These are phyloP conservation scores for Micrastur ruficollis DNA, from an alignment of 2,797 vertebrate species.

Conservation along the genomic window DNA sequence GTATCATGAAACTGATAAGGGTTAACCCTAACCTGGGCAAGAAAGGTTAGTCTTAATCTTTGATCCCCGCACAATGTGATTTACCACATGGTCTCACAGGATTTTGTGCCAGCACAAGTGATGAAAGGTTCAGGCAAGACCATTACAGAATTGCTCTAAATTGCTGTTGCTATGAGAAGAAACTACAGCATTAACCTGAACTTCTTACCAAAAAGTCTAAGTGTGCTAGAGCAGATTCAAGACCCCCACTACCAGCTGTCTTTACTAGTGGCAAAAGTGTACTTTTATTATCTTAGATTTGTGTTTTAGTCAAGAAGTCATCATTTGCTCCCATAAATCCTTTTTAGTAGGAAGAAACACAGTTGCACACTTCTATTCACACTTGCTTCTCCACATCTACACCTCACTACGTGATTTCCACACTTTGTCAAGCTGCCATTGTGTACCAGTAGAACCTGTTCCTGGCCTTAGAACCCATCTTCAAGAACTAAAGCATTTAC, in stretches of 20 bases:
- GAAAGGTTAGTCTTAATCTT: neutral
- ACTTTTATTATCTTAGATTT: neutral
- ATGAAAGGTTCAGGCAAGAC: neutral
- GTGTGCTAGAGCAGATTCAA: neutral
- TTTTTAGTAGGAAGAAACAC: neutral
- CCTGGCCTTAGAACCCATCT: neutral
- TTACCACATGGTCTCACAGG: neutral
- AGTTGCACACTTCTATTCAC: neutral
- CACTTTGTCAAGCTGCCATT: neutral
- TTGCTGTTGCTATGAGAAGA: neutral
- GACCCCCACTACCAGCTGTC: neutral
- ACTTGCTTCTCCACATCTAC: neutral
- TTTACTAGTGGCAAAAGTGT: neutral
- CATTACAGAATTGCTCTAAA: neutral
- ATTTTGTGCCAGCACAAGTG: neutral
- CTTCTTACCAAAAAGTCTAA: neutral
- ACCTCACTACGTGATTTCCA: neutral
- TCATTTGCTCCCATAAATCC: neutral
- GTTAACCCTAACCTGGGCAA: neutral
- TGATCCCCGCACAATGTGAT: neutral
- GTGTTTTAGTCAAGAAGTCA: neutral
- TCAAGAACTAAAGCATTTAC: neutral
- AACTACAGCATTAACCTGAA: neutral
- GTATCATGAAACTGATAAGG: neutral
- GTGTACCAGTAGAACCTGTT: neutral